These are phyloP conservation scores for Andrena marginata DNA, from an alignment of 2,888 invertebrate species.

Conservation along the genomic window DNA sequence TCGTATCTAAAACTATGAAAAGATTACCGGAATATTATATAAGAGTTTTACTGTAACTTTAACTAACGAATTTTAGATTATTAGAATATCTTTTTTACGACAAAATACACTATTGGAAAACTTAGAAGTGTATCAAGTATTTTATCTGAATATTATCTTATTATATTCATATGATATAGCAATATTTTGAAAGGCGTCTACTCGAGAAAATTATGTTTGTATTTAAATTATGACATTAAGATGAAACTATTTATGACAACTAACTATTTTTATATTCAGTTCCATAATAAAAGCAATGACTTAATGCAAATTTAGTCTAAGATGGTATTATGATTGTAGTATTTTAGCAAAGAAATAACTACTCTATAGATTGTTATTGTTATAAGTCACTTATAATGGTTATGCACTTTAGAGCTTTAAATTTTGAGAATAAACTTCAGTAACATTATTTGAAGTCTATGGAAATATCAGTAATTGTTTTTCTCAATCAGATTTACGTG, in stretches of 20 bases:
- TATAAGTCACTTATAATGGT: slow-evolving; percentile 29
- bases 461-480: slow-evolving; percentile 10
- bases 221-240: slow-evolving; percentile 49
- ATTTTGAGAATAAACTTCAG: slow-evolving; percentile 38
- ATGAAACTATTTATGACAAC: slow-evolving; percentile 55
- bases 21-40: slow-evolving; percentile 33
- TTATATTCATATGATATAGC: slow-evolving; percentile 40
- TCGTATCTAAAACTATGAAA: slow-evolving; percentile 27
- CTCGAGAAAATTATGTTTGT: slow-evolving; percentile 50
- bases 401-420: slow-evolving; percentile 46
- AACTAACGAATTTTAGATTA: slow-evolving; percentile 57
- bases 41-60: slow-evolving; percentile 37
- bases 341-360: slow-evolving; percentile 45
- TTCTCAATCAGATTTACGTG: slow-evolving; percentile 15
- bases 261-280: slow-evolving; percentile 73
- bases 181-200: slow-evolving; percentile 38
- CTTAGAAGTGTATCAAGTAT: slow-evolving; percentile 41
- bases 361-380: slow-evolving; percentile 44
- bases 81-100: slow-evolving; percentile 56
- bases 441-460: slow-evolving; percentile 12
- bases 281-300: slow-evolving; percentile 57
- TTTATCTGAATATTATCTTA: slow-evolving; percentile 48
- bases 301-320: slow-evolving; percentile 52
- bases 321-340: slow-evolving; percentile 47
- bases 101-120: slow-evolving; percentile 50